Base-by-base conservation (phyloP, 2,113 vertebrate species). In the Regulus satrapa region DNA sequence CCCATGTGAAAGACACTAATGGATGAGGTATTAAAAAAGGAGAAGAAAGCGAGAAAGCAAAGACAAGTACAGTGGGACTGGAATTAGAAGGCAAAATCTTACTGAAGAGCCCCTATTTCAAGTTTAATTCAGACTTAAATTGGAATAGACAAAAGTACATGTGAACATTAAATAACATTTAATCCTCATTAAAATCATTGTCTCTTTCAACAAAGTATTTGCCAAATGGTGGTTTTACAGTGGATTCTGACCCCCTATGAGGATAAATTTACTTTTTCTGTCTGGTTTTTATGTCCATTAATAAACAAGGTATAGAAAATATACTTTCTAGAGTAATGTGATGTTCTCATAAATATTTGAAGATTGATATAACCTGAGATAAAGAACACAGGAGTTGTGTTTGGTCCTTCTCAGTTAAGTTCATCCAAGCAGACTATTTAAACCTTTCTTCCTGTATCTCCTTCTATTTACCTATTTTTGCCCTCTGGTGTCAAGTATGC, bases 151-250 rank as follows among this genome's bases (percentile, higher is more conserved):
- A 97, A 97, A 97, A 91, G 96, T 85, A 83, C 98, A 97, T 94
- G 82, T 92, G 77, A 96, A 93, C 91, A 97, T 96, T 88, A 97
- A 97, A 94, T 97, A 96, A 92, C 91, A 95, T 73, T 96, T 97
- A 95, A 97, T 97, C 93, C 97, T 97, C 91, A 96, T 97, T 80
- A 78, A 97, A 96, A 78, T 92, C 97, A 96, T 97, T 97, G 94
- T 95, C 67, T 97, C 43, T 96, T 76, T 95, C 97, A 96, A 94
- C 96, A 94, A 97, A 97, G 58, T 96, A 95, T 97, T 97, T 97
- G 55, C 72, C 97, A 96, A 94, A 73, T 97, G 68, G 81, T 95
- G 56, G 31, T 80, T 97, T 85, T 97, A 85, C 86, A 97, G 95
- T 95, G 79, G 84, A 97, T 83, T 96, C 96, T 94, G 86, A 97